Conservation (phyloP, 2,113 vertebrate species). For the Probosciger aterrimus region DNA sequence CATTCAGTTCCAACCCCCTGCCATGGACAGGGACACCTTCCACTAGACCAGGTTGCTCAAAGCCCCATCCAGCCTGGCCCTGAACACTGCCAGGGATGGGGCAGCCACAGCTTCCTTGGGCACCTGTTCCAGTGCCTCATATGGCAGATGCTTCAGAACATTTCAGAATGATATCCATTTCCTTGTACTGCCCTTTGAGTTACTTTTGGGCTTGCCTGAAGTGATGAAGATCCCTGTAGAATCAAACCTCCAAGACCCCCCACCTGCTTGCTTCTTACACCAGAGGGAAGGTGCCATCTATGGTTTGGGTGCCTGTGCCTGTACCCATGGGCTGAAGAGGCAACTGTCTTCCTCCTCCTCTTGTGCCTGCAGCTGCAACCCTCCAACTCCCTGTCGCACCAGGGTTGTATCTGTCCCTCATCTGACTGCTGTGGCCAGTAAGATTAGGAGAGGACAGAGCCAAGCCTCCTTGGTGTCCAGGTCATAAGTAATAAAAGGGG, state of each 20-base stretch:
- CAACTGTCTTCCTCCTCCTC: background rate
- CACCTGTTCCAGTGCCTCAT: background rate
- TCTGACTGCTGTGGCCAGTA: accelerated
- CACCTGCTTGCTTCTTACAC: background rate
- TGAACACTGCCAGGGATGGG: background rate
- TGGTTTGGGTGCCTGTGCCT: background rate
- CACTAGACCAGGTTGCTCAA: background rate
- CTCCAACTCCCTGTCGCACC: background rate
- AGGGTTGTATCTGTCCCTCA: background rate
- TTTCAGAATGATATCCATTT: background rate
- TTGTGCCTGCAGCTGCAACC: background rate
- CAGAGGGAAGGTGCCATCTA: accelerated
- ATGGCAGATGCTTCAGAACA: background rate
- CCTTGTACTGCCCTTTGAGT: accelerated
- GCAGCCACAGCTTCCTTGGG: background rate
- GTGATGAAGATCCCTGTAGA: background rate
- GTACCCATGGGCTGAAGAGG: background rate
- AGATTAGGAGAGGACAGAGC: background rate
- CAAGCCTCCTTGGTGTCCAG: background rate
- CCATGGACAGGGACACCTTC: background rate
- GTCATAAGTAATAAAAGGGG: background rate
- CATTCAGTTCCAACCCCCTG: background rate
- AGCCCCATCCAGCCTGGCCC: background rate
- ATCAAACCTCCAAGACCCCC: accelerated
- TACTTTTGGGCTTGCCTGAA: background rate